A percentile compares a stretch with the other conserved stretches of the same genome.
phyloP scores from a whole-genome alignment of 2,888 invertebrate species.

The Lasioglossum leucozonium region DNA sequence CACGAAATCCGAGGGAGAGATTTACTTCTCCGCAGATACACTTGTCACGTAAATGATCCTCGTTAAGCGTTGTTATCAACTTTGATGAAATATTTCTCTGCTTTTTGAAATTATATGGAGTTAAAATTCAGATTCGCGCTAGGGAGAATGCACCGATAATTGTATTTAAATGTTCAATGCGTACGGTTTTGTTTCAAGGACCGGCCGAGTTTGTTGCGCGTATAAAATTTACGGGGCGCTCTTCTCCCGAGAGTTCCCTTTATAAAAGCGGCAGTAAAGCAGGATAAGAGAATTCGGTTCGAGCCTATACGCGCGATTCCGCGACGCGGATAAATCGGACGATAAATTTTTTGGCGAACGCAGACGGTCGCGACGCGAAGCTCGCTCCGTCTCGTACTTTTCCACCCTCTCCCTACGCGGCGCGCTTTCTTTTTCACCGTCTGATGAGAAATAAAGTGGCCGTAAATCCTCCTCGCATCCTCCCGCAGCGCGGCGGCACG shows the following conservation, averaged over 20 bases:
- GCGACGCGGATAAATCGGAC: slow-evolving; percentile 38
- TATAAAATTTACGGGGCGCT: neutral
- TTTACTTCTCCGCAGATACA: slow-evolving; percentile 20
- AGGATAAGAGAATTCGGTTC: neutral
- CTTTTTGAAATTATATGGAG: neutral
- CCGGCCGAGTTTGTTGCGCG: neutral
- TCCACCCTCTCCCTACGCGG: neutral
- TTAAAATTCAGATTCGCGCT: too few relatives aligned
- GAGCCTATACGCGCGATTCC: neutral
- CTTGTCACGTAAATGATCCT: slow-evolving; percentile 35
- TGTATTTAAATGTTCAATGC: neutral
- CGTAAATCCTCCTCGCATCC: slow-evolving; percentile 75
- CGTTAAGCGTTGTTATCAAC: slow-evolving; percentile 13
- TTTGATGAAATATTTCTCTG: neutral
- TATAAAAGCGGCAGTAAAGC: neutral
- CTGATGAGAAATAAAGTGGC: slow-evolving; percentile 81
- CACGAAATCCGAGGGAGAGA: slow-evolving; percentile 40
- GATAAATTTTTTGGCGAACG: slow-evolving; percentile 38
- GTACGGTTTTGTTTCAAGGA: neutral
- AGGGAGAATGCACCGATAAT: neutral
- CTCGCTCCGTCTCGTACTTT: neutral
- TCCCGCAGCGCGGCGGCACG: slow-evolving; percentile 1
- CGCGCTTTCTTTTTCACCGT: slow-evolving; percentile 65
- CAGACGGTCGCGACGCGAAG: slow-evolving; percentile 5
- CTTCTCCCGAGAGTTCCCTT: neutral